A percentile compares a stretch with the other conserved stretches of the same genome.
phyloP scores from a whole-genome alignment of 2,888 invertebrate species.

The Dermolepida albohirtum region DNA sequence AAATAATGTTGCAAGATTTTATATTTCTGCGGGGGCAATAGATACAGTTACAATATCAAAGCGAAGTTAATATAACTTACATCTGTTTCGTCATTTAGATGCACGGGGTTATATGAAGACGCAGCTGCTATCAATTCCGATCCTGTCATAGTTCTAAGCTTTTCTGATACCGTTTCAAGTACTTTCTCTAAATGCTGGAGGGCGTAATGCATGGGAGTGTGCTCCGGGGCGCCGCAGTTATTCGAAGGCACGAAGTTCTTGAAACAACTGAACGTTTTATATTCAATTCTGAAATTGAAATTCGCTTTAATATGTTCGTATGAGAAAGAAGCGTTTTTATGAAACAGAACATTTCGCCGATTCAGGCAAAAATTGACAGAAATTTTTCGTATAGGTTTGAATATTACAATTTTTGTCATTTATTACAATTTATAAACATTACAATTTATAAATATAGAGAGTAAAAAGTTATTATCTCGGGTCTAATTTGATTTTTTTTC shows the following conservation, averaged over 20 bases:
- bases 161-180: constrained; percentile 69
- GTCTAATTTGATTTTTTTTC: too few species aligned
- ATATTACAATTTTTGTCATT: too few species aligned
- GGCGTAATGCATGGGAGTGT: constrained; percentile 78
- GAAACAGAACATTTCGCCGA: too few species aligned
- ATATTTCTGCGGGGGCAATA: too few species aligned
- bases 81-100: constrained; percentile 51
- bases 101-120: constrained; percentile 48
- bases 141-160: constrained; percentile 69
- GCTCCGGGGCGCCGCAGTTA: constrained; percentile 85
- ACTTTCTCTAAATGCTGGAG: constrained; percentile 79
- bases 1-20: too few species aligned
- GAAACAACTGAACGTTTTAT: constrained; percentile 87
- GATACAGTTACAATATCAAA: too few species aligned
- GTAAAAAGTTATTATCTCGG: too few species aligned
- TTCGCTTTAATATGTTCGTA: constrained; percentile 18
- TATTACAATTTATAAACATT: too few species aligned
- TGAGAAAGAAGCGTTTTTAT: neutral
- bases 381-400: too few species aligned
- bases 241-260: constrained; percentile 89
- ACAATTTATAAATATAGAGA: too few species aligned
- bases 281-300: constrained; percentile 74
- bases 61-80: too few species aligned
- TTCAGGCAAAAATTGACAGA: too few species aligned
- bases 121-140: constrained; percentile 67